A percentile compares a stretch with the other conserved stretches of the same genome.
These are phyloP conservation scores for Eumerus sabulonum DNA, from an alignment of 2,888 invertebrate species.

Conservation along the genomic window DNA sequence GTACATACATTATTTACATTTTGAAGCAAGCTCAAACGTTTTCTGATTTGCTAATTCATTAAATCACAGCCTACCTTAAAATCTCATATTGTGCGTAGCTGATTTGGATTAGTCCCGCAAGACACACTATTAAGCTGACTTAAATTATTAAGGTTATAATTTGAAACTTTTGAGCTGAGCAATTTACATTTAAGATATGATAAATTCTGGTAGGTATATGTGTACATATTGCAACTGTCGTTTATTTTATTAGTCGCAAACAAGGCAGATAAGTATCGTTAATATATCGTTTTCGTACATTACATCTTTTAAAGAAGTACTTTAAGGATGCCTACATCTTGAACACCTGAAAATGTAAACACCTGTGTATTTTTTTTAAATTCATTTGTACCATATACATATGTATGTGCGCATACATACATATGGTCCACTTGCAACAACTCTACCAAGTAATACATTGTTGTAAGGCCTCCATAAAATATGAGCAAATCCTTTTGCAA, in stretches of 20 bases:
- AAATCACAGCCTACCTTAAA: too few species aligned
- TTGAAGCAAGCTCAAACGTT: too few species aligned
- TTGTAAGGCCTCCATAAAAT: slow-evolving; percentile 41
- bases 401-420: not conserved
- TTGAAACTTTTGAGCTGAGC: too few species aligned
- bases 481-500: slow-evolving; percentile 40
- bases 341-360: slow-evolving; percentile 53
- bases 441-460: slow-evolving; percentile 18
- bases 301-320: not conserved
- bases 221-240: not conserved
- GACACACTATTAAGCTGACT: too few species aligned
- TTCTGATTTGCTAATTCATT: too few species aligned
- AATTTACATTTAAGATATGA: too few species aligned
- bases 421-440: not conserved
- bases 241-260: slow-evolving; percentile 36
- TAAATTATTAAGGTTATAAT: too few species aligned
- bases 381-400: slow-evolving; percentile 19
- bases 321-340: slow-evolving; percentile 43
- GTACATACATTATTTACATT: too few species aligned
- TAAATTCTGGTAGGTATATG: too few species aligned
- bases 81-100: too few species aligned
- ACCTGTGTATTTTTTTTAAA: slow-evolving; percentile 24
- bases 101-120: too few species aligned
- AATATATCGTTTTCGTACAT: not conserved
- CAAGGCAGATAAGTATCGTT: slow-evolving; percentile 3